A percentile compares a stretch with the other conserved stretches of the same genome.
Evolutionary conservation across 2,888 invertebrate species (phyloP).

Genomic region (Hedychridium roseum): DNA sequence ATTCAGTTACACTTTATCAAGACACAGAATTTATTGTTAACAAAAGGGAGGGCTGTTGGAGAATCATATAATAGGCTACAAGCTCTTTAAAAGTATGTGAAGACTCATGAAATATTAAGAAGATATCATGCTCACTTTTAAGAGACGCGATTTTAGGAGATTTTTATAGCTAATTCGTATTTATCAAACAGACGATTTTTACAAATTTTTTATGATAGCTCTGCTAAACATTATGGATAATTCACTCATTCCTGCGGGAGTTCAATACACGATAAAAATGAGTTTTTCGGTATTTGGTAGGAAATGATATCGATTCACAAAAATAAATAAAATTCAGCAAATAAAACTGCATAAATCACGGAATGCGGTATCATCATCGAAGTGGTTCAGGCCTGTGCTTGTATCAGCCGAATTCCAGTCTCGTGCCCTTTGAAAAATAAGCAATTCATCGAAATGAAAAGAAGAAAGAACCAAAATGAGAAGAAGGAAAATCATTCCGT

Average conservation of each 20-base stretch:
- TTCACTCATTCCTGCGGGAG: conserved; percentile 27
- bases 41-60: conserved; percentile 18
- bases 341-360: too few species aligned
- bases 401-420: conserved; percentile 55
- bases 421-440: conserved; percentile 64
- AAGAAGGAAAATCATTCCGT: conserved; percentile 45
- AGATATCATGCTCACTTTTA: conserved; percentile 31
- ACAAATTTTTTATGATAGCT: conserved; percentile 11
- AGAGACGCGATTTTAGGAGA: conserved; percentile 15
- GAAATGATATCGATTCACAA: neutral
- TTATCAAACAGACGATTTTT: conserved; percentile 16
- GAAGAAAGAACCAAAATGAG: conserved; percentile 19
- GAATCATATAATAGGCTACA: conserved; percentile 26
- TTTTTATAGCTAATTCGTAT: conserved; percentile 33
- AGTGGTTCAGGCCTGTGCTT: neutral
- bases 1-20: too few species aligned
- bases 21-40: conserved; percentile 14
- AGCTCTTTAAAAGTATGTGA: conserved; percentile 23
- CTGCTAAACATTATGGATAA: conserved; percentile 19
- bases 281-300: neutral
- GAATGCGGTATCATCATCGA: too few species aligned
- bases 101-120: conserved; percentile 22
- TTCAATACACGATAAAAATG: neutral
- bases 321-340: too few species aligned
- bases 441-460: conserved; percentile 53